Percentiles rank a stretch among this genome's conserved stretches.
These are phyloP conservation scores for Cryptus viduatorius DNA, from an alignment of 2,888 invertebrate species.

Conservation along the genomic window DNA sequence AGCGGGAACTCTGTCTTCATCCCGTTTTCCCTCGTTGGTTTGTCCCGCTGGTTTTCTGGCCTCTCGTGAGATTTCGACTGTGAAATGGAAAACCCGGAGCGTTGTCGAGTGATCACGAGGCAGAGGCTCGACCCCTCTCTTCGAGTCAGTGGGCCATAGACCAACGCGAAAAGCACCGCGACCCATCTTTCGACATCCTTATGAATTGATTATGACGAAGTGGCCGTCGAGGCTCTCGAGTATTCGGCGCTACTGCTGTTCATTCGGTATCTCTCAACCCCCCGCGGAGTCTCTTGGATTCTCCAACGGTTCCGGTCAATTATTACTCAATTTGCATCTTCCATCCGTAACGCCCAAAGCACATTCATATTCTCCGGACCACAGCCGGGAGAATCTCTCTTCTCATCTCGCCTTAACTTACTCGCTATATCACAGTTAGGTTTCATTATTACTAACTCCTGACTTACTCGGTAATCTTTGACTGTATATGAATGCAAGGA, in stretches of 20 bases:
- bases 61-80: conserved; percentile 9
- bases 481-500: background rate
- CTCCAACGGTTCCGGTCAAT: conserved; percentile 40
- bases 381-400: conserved; percentile 8
- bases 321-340: conserved; percentile 62
- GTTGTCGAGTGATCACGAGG: conserved; percentile 14
- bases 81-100: conserved; percentile 14
- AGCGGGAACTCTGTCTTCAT: background rate
- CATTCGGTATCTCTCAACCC: conserved; percentile 19
- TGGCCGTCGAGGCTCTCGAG: conserved; percentile 28
- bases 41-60: conserved; percentile 2
- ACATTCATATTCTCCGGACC: conserved; percentile 19
- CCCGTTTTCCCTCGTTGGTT: background rate
- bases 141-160: background rate
- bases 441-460: conserved; percentile 42
- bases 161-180: conserved; percentile 3
- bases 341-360: conserved; percentile 32
- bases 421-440: conserved; percentile 40
- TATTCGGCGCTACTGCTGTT: conserved; percentile 4
- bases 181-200: conserved; percentile 50
- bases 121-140: background rate
- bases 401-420: conserved; percentile 35
- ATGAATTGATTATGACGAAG: conserved; percentile 61
- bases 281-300: background rate
- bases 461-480: background rate